Evolutionary conservation across 1,140 invertebrate species (phyloP), one percentile per base, ranked within the genome.

Genomic region (Homarus americanus): DNA sequence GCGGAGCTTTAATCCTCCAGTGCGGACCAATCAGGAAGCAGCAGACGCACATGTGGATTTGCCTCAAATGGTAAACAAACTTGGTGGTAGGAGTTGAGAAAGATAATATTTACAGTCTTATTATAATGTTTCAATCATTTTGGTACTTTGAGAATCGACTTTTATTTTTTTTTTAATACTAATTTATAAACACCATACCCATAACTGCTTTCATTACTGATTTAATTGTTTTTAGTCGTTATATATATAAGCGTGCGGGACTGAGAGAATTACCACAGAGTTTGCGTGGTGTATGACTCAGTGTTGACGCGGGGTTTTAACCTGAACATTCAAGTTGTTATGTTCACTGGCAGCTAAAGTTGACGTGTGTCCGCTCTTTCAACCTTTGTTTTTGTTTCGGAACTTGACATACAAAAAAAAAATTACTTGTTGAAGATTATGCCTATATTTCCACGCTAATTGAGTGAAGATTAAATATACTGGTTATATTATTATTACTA

Each of bases 1-100:
- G 63, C 28, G 63, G 63, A 5, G 28, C 63, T 32, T 69, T 4
- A 9, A 24, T 4, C n/a, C 12, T 12, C 32, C 63, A 9, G 63
- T 1, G 63, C 7, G n/a, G 28, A 69, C 63, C 63, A 69, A 69
- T 69, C 63, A 69, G 63, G 3, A 32, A 32, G n/a, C 63, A 32
- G 63, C n/a, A 32, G n/a, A 28, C 63, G 63, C 63, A 69, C 63
- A 28, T 69, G 63, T 69, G 28, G 63, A 69, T 69, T 69, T 69
- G 28, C n/a, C 63, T 24, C 28, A 32, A 24, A 9, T 69, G 53
- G 53, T 58, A 58, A 58, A 58, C 53, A 58, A 58, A 58, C 53
- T 24, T 58, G 17, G 53, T 58, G 53, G 53, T 15, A 58, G 17
- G 17, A 58, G 4, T 4, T 24, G 24, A 58, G 53, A 24, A 58